Conservation (phyloP, 2,113 vertebrate species). For the Chloropsis cyanopogon region DNA sequence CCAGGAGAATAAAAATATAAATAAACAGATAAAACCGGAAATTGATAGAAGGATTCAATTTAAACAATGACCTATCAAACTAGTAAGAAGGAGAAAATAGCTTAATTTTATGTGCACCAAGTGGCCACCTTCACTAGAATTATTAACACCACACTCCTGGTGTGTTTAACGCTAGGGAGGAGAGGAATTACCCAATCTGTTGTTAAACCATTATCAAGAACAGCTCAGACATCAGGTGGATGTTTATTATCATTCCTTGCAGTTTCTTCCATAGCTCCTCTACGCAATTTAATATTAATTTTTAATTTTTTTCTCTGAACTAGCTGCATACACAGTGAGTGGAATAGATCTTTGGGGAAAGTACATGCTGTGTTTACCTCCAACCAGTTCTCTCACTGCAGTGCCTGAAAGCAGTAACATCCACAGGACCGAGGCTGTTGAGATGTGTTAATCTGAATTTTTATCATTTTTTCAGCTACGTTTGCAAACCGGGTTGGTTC, state of each 20-base stretch:
- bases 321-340: not conserved
- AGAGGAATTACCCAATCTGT: not conserved
- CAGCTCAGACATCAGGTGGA: not conserved
- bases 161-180: not conserved
- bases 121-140: not conserved
- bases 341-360: not conserved
- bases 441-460: not conserved
- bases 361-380: not conserved
- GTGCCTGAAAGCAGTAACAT: fast-evolving
- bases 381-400: not conserved
- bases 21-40: not conserved
- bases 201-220: not conserved
- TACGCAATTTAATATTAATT: not conserved
- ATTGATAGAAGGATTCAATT: not conserved
- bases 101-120: not conserved
- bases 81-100: not conserved
- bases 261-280: not conserved
- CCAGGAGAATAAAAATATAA: not conserved
- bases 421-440: not conserved
- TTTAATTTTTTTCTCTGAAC: not conserved
- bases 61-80: not conserved
- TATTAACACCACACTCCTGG: not conserved
- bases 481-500: not conserved
- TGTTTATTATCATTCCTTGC: not conserved
- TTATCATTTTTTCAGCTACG: not conserved